Evolutionary conservation across 2,888 invertebrate species (phyloP).

Genomic region (Cheiracanthium punctorium): DNA sequence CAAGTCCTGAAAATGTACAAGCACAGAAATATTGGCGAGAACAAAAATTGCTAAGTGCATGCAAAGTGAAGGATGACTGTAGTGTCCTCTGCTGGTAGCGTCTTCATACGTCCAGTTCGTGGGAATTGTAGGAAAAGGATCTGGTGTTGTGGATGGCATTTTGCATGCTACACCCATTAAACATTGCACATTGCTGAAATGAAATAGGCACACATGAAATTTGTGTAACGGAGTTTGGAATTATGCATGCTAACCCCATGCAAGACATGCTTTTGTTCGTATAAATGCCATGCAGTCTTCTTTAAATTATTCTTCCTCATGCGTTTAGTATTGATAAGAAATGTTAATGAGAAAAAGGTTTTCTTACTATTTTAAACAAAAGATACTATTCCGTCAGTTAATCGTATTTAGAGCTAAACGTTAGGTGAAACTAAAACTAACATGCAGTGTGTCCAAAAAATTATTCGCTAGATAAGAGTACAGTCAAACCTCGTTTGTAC

Average conservation of each 20-base stretch:
- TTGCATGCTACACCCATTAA: slow-evolving; percentile 38
- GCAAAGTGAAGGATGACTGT: not conserved
- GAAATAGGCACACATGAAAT: not conserved
- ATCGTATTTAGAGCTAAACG: no score
- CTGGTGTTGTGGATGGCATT: slow-evolving; percentile 22
- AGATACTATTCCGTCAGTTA: no score
- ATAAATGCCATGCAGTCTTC: no score
- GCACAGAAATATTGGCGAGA: not conserved
- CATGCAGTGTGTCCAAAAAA: no score
- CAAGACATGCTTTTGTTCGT: not conserved
- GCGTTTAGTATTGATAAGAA: no score
- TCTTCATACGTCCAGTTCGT: slow-evolving; percentile 10
- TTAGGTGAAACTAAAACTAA: no score
- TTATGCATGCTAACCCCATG: slow-evolving; percentile 4
- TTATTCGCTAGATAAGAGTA: no score
- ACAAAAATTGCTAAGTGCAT: not conserved
- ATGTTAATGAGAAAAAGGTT: no score
- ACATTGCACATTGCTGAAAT: slow-evolving; percentile 54
- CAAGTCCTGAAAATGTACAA: not conserved
- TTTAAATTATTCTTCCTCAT: no score
- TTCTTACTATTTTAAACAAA: no score
- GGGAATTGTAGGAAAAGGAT: slow-evolving; percentile 8
- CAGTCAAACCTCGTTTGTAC: no score
- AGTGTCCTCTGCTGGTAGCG: slow-evolving; percentile 11
- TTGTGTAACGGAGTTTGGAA: not conserved